Percentiles rank a stretch among this genome's conserved stretches.
phyloP scores from a whole-genome alignment of 1,140 invertebrate genomes.

The Heliconius hermathena region DNA sequence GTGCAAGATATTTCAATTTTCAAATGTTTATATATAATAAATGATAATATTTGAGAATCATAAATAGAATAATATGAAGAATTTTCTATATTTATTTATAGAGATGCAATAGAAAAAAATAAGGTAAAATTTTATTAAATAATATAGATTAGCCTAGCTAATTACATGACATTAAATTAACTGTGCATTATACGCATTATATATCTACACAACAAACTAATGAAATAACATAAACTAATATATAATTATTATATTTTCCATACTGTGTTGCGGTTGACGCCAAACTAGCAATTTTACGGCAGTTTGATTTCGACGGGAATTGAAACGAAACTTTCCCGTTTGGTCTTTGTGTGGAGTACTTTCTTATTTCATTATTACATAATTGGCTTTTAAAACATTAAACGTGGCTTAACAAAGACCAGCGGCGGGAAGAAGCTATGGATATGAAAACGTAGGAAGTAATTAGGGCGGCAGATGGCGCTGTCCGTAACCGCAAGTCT shows the following conservation, averaged over 20 bases:
- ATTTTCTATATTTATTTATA: too few relatives aligned
- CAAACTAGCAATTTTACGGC: conserved; percentile 67
- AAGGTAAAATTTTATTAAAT: neutral
- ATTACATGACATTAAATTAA: neutral
- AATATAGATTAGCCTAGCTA: neutral
- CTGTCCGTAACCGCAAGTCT: conserved; percentile 59
- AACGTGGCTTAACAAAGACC: conserved; percentile 64
- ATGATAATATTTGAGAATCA: too few relatives aligned
- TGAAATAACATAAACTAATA: conserved; percentile 16
- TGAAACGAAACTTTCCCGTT: conserved; percentile 63
- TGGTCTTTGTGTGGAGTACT: conserved; percentile 63
- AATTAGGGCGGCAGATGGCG: conserved; percentile 73
- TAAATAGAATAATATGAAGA: too few relatives aligned
- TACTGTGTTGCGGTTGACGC: conserved; percentile 51
- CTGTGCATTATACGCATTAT: neutral
- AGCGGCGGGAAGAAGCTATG: conserved; percentile 34
- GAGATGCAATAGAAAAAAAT: too few relatives aligned
- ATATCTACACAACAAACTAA: neutral
- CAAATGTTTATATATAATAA: neutral
- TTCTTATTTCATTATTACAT: conserved; percentile 72
- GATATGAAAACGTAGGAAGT: conserved; percentile 70
- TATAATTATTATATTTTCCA: conserved; percentile 27
- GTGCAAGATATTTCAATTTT: too few relatives aligned
- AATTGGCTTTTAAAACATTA: conserved; percentile 72
- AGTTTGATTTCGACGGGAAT: conserved; percentile 56